Base-by-base conservation (phyloP, 2,797 vertebrate species). In the Molossus alvarezi region DNA sequence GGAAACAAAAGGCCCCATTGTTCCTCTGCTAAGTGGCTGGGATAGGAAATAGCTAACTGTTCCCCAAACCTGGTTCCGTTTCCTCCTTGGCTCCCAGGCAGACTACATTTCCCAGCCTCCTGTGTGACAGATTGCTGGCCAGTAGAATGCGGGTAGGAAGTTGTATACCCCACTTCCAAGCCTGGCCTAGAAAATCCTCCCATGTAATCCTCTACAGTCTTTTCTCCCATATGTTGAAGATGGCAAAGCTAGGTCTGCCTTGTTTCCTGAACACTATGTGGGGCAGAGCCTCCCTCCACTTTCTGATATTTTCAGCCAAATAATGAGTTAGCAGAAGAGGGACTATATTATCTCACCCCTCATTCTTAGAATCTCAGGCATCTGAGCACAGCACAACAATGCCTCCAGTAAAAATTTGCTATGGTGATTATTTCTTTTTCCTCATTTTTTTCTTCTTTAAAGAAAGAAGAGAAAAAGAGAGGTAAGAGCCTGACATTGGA, bases 21-120 rank as follows among this genome's bases (percentile, higher is more conserved):
- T 81, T 96, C 23, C 45, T 93, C 67, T 90, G 80, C 84, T 65
- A 90, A 91, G 69, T 82, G 53, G 9, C 76, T 77, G 27, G 65
- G 11, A 5, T 53, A 87, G 62, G 57, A 93, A 90, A 69, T 57
- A 37, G 45, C 33, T 79, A 60, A 62, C 29, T 64, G 13, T 55
- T 93, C 51, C 51, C 51, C 18, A 89, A 71, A 79, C 3, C 75
- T 58, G 55, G 79, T 92, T 89, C 23, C 37, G 51, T 83, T 93
- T 95, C 64, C 14, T 87, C 71, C 58, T 94, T 91, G 55, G 15
- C 48, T 89, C 37, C 41, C 58, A 75, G 25, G 45, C 53, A 72
- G 14, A 87, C 77, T 88, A 33, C 37, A 64, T 89, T 88, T 91
- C 53, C 37, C 75, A 94, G 75, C 51, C 55, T 95, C 41, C 29